Evolutionary conservation across 2,888 invertebrate species (phyloP), one percentile per base, ranked within the genome.

Genomic region (Cryptocephalus primarius): DNA sequence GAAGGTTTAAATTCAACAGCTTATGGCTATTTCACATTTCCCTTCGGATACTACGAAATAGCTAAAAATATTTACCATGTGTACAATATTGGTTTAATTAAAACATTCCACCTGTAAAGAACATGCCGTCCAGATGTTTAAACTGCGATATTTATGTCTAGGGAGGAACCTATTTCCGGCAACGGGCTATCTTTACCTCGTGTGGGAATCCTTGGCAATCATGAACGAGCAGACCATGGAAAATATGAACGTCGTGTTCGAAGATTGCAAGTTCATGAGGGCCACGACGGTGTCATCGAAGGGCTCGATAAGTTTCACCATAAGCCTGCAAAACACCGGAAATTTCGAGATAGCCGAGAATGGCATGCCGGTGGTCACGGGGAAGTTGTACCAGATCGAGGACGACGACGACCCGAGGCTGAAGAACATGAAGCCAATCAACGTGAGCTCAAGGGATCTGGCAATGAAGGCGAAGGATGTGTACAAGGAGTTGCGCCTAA

Each of bases 401-500:
- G 55, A 52, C 65, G 64, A 34, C 61, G 82, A 77, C 75, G 39
- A 49, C 8, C 8, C 42, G 4, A 47, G 42, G 14, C 13, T 43
- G 10, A 8, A 43, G 9, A 4, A 36, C 12, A 12, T 33, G 1
- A 8, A 34, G n/a, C 43, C 38, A 1, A 9, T 34, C 8, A 22
- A 39, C 6, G n/a, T 9, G 8, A 31, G 39, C 9, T 32, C 32
- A 1, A 69, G 70, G 45, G 58, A 71, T 36, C 70, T 72, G 39
- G 70, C 71, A 42, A 56, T 83, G 60, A 68, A 75, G 0, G 72
- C 74, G 2, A 78, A 75, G 53, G 83, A 82, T 65, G 77, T 82
- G 60, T 83, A 83, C 41, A 82, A 82, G 56, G 82, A 83, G 57
- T 62, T 86, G 32, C 73, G 79, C 53, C 69, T 86, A 0, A 72